A percentile compares a stretch with the other conserved stretches of the same genome.
Conservation (phyloP, 2,888 invertebrate species). For the Drosophila ezoana region DNA sequence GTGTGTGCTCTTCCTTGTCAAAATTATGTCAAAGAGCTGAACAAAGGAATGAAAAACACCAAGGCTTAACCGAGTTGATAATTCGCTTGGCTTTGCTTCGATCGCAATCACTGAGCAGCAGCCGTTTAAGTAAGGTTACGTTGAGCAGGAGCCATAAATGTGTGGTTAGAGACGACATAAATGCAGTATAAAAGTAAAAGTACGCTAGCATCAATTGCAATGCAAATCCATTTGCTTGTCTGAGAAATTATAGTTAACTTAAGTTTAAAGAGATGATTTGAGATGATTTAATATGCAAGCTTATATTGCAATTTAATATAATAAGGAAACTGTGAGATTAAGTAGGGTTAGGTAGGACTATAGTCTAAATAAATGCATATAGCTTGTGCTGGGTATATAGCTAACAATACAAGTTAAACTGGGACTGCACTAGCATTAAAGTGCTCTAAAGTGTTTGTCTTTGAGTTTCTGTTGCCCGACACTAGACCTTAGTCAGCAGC, state of each 20-base stretch:
- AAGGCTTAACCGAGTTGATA: constrained; percentile 11
- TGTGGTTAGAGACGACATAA: not conserved
- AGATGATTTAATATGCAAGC: too few species aligned
- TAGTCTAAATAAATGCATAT: too few species aligned
- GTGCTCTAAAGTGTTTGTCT: too few species aligned
- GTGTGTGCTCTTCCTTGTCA: not conserved
- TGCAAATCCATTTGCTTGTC: not conserved
- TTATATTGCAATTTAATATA: too few species aligned
- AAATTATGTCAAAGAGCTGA: constrained; percentile 4
- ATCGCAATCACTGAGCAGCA: not conserved
- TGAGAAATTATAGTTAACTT: not conserved
- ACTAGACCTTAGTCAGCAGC: constrained; percentile 16
- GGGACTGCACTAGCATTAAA: too few species aligned
- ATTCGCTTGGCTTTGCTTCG: constrained; percentile 4
- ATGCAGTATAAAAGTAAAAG: not conserved
- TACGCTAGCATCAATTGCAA: not conserved
- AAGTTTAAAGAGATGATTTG: not conserved
- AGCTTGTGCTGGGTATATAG: too few species aligned
- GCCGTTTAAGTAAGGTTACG: too few species aligned
- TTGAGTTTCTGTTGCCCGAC: too few species aligned
- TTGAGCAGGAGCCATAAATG: too few species aligned
- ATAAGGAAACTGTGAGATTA: too few species aligned
- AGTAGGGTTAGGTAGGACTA: too few species aligned
- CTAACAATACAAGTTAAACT: too few species aligned
- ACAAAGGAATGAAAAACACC: not conserved